Conservation (phyloP, 2,113 vertebrate species). For the Alaudala cheleensis region DNA sequence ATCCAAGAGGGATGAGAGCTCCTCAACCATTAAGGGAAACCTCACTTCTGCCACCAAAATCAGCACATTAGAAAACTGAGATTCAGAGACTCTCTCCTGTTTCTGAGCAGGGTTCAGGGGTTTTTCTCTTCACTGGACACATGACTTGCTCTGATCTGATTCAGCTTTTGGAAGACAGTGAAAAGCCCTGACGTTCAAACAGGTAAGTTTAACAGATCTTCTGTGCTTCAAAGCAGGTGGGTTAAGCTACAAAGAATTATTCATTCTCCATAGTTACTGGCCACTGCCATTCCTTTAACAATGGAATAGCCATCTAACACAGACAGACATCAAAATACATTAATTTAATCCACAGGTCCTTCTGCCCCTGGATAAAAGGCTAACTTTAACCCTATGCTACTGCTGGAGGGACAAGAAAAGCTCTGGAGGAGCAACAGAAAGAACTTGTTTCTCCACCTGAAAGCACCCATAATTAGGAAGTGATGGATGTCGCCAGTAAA, state of each 20-base stretch:
- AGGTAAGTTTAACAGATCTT: background rate
- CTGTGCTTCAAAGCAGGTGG: background rate
- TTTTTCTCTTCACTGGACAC: background rate
- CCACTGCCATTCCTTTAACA: background rate
- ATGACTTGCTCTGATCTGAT: background rate
- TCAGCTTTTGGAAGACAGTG: background rate
- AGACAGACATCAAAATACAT: background rate
- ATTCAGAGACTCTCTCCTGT: background rate
- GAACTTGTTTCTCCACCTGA: conserved; percentile 35
- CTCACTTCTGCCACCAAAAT: background rate
- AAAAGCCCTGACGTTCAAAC: background rate
- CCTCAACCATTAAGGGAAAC: background rate
- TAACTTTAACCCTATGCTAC: background rate
- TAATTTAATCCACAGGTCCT: conserved; percentile 28
- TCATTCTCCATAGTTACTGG: background rate
- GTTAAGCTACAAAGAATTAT: background rate
- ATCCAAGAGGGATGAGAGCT: fast-evolving
- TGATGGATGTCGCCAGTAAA: conserved; percentile 61
- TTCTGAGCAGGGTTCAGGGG: background rate
- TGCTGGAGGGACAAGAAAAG: background rate
- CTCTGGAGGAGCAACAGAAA: background rate
- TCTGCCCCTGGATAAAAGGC: background rate
- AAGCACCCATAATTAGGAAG: conserved; percentile 60
- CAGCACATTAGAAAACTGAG: background rate
- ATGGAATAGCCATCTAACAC: background rate